A percentile compares a stretch with the other conserved stretches of the same genome.
phyloP scores from a whole-genome alignment of 1,140 invertebrate species.

The Cotesia glomerata region DNA sequence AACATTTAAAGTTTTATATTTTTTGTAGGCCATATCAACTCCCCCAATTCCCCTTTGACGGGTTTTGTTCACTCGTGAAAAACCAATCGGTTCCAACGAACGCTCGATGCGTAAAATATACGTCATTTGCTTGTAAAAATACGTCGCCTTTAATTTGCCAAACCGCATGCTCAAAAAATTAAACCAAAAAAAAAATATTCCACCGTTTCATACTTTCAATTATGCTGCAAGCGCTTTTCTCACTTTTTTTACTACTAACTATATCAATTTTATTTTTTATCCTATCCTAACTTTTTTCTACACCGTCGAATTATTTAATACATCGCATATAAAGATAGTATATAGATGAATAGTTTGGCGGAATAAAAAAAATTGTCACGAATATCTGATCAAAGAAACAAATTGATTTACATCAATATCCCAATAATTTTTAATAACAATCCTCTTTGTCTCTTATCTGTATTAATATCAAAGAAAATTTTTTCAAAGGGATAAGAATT shows the following conservation, averaged over 20 bases:
- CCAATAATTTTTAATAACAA: slow-evolving; percentile 1
- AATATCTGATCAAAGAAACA: slow-evolving; percentile 1
- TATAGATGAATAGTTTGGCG: too few species aligned
- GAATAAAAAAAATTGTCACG: background rate
- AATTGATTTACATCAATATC: background rate
- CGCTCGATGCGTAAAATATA: slow-evolving; percentile 16
- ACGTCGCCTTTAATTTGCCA: slow-evolving; percentile 43
- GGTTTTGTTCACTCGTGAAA: slow-evolving; percentile 13
- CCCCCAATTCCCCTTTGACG: background rate
- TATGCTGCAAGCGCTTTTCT: background rate
- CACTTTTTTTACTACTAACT: background rate
- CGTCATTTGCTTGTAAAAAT: slow-evolving; percentile 53
- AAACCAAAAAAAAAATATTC: background rate
- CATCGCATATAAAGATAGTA: too few species aligned
- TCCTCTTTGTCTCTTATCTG: background rate
- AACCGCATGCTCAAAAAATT: slow-evolving; percentile 47
- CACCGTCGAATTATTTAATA: too few species aligned
- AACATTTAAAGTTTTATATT: slow-evolving; percentile 13
- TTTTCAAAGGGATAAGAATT: background rate
- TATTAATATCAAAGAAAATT: background rate
- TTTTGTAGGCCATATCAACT: background rate
- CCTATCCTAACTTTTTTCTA: too few species aligned
- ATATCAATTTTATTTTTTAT: background rate
- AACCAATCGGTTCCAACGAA: slow-evolving; percentile 18
- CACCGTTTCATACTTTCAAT: background rate